These are phyloP conservation scores for Pachypsylla venusta DNA, from an alignment of 1,140 invertebrate species.

Conservation along the genomic window DNA sequence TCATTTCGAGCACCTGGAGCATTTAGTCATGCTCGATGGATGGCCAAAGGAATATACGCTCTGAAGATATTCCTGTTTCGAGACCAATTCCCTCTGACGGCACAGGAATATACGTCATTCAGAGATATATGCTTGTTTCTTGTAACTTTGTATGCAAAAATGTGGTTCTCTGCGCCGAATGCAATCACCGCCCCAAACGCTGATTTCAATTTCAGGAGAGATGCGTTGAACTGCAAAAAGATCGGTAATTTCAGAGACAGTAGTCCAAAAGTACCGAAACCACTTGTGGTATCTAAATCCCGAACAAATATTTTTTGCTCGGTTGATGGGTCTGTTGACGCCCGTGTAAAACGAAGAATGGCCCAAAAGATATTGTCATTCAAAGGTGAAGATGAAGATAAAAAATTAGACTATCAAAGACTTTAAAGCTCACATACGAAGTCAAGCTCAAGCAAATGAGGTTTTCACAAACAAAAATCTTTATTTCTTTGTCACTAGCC, in stretches of 20 bases:
- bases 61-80: constrained; percentile 8
- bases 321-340: no score
- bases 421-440: no score
- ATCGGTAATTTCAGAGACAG: constrained; percentile 17
- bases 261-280: constrained; percentile 21
- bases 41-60: constrained; percentile 2
- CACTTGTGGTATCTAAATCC: constrained; percentile 27
- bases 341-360: no score
- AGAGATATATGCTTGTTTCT: constrained; percentile 20
- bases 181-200: constrained; percentile 12
- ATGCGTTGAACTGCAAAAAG: background rate
- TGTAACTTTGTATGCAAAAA: constrained; percentile 18
- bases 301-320: constrained; percentile 24
- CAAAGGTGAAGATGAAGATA: no score
- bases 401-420: no score
- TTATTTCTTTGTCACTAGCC: no score
- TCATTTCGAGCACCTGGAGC: no score
- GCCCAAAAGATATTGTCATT: no score
- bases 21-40: constrained; percentile 1
- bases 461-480: no score
- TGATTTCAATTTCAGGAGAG: constrained; percentile 16
- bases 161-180: constrained; percentile 17
- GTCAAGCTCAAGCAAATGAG: no score
- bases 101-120: constrained; percentile 17
- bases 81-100: constrained; percentile 13